Evolutionary conservation across 1,140 invertebrate species (phyloP).

Genomic region (Teleopsis dalmanni): DNA sequence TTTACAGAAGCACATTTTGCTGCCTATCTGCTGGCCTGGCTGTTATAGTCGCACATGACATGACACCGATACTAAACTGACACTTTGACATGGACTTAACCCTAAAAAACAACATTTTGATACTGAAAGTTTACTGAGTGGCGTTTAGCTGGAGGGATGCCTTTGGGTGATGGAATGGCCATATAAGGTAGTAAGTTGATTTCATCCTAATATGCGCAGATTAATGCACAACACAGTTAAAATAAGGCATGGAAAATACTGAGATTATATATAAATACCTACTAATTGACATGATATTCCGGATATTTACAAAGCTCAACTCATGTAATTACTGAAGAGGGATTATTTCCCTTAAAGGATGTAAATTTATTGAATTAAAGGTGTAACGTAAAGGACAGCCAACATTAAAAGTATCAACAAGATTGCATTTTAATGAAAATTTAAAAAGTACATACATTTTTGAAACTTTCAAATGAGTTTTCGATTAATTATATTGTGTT

Average conservation of each 20-base stretch:
- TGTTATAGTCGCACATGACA: conserved; percentile 29
- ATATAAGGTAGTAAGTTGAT: too few relatives aligned
- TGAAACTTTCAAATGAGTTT: too few relatives aligned
- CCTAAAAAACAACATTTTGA: conserved; percentile 8
- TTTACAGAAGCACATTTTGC: neutral
- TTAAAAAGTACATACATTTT: too few relatives aligned
- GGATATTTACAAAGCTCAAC: too few relatives aligned
- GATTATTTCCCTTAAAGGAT: too few relatives aligned
- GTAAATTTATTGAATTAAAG: too few relatives aligned
- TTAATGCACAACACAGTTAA: conserved; percentile 8
- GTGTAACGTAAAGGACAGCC: too few relatives aligned
- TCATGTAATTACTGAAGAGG: too few relatives aligned
- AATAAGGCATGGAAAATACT: conserved; percentile 8
- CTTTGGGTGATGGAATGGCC: conserved; percentile 2
- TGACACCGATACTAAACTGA: conserved; percentile 45
- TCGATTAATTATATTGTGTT: too few relatives aligned
- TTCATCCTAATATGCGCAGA: too few relatives aligned
- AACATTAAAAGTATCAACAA: too few relatives aligned
- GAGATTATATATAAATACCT: conserved; percentile 42
- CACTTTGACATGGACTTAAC: conserved; percentile 45
- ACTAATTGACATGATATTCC: conserved; percentile 37
- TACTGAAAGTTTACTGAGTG: neutral
- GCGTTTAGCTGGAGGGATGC: neutral
- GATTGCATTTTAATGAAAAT: too few relatives aligned
- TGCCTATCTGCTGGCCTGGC: neutral